Base-by-base conservation (phyloP, 2,113 vertebrate species). In the Sterna hirundo region DNA sequence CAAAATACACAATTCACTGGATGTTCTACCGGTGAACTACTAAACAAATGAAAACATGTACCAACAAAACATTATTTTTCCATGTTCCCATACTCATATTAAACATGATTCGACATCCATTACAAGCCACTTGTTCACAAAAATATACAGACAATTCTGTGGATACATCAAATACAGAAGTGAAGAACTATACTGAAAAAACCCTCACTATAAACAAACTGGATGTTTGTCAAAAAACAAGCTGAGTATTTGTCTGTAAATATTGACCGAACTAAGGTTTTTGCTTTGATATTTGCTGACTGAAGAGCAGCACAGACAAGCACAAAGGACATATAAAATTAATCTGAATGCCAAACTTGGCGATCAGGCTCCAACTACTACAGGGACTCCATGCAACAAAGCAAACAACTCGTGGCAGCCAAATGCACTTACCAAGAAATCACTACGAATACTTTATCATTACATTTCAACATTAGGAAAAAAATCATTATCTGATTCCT, bases 201-300 rank as follows among this genome's bases (percentile, higher is more conserved):
- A 1, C 2, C 4, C 71, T 82, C 65, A 82, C 13, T 79, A 72
- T 34, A 94, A 96, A 95, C 91, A 95, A 69, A 82, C 40, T 51
- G 49, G 49, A 66, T 96, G 86, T 96, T 97, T 94, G 95, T 93
- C 71, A 90, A 80, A 97, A 97, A 96, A 87, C 91, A 97, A 65
- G 65, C 69, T 54, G 62, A 92, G 81, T 96, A 57, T 94, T 96
- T 95, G 88, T 66, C 96, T 94, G 91, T 54, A 96, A 96, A 94
- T 95, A 96, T 96, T 96, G 93, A 95, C 89, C 91, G 65, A 94
- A 92, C n/a, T 18, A 69, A 85, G 64, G 30, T 84, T 95, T 94
- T 80, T 69, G 55, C 44, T 69, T 75, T 78, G 58, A 4, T 95
- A 91, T 96, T 91, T 91, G 81, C 88, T 78, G 54, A 97, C 60